A percentile compares a stretch with the other conserved stretches of the same genome.
phyloP scores from a whole-genome alignment of 2,888 invertebrate genomes.

The Phengaris arion region DNA sequence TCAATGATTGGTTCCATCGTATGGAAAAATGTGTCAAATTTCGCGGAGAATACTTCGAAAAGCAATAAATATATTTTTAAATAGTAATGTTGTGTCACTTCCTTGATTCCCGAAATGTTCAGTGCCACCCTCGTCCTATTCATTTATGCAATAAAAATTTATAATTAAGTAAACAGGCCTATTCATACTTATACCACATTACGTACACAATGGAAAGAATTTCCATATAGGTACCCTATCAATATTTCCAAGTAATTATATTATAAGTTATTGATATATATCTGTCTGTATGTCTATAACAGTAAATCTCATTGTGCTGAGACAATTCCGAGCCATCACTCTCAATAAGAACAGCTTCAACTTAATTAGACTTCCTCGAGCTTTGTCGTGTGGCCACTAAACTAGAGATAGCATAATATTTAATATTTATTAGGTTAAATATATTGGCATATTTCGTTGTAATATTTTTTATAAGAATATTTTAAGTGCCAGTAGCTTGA shows the following conservation, averaged over 20 bases:
- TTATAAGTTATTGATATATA: conserved; percentile 20
- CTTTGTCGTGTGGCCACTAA: conserved; percentile 38
- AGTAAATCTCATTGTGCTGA: conserved; percentile 31
- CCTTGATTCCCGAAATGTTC: no score
- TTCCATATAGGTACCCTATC: background rate
- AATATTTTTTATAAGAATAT: no score
- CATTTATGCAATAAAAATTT: no score
- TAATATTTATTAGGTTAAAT: no score
- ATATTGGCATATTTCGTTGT: no score
- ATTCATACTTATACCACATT: conserved; percentile 6
- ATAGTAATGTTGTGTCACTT: no score
- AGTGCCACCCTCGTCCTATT: no score
- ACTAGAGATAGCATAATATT: background rate
- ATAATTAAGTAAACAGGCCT: background rate
- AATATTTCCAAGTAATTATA: conserved; percentile 25
- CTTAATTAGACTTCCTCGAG: conserved; percentile 37
- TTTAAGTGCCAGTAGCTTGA: no score
- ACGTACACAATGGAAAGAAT: background rate
- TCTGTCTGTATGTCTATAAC: conserved; percentile 27
- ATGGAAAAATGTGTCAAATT: no score
- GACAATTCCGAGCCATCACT: conserved; percentile 43
- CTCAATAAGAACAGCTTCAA: conserved; percentile 50
- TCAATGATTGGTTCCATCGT: no score
- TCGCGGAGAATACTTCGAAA: no score
- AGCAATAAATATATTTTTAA: no score